phyloP scores from a whole-genome alignment of 2,797 vertebrate species.

The Caiman crocodilus region DNA sequence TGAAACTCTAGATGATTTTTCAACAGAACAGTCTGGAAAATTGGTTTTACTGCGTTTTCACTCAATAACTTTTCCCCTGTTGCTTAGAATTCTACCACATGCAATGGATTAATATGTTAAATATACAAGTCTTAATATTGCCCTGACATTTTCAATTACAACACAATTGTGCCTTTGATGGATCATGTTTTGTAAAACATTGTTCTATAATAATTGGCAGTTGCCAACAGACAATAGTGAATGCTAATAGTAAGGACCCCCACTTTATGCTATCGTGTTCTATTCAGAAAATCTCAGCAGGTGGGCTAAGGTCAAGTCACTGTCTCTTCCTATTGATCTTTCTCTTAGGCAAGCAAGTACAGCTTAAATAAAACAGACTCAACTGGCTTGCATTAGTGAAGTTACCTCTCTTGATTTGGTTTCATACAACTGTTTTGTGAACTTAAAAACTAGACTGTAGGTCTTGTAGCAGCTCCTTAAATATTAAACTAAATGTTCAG shows the following conservation, averaged over 20 bases:
- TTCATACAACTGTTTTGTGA: neutral
- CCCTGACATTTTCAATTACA: slow-evolving; percentile 5
- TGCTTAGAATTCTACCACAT: neutral
- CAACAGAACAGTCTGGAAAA: neutral
- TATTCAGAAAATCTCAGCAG: slow-evolving; percentile 16
- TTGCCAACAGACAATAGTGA: neutral
- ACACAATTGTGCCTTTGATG: slow-evolving; percentile 30
- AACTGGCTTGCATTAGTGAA: slow-evolving; percentile 3
- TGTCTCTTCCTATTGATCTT: slow-evolving; percentile 22
- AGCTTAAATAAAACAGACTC: neutral
- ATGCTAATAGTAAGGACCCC: neutral
- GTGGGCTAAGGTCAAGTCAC: neutral
- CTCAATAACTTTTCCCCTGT: neutral
- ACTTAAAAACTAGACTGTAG: neutral
- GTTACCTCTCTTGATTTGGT: neutral
- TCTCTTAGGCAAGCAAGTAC: neutral
- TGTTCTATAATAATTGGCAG: slow-evolving; percentile 26
- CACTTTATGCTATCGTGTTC: neutral
- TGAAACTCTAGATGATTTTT: neutral
- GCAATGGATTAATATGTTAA: slow-evolving; percentile 7
- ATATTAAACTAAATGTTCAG: neutral
- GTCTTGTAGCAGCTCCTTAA: neutral
- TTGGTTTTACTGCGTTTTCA: neutral
- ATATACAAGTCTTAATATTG: neutral
- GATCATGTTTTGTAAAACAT: slow-evolving; percentile 36